phyloP scores from a whole-genome alignment of 2,888 invertebrate genomes.

The Luperina nickerlii region DNA sequence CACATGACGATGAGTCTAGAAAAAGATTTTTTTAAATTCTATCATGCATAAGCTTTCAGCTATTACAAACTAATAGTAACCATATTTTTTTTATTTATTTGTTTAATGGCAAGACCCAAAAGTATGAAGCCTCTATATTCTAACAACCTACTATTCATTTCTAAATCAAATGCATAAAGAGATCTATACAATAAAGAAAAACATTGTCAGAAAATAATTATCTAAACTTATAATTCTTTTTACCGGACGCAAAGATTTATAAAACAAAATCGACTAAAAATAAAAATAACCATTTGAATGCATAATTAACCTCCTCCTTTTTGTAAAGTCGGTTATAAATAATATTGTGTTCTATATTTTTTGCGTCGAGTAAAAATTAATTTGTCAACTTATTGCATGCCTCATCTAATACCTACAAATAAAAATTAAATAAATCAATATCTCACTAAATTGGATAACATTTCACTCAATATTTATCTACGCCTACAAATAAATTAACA shows the following conservation, averaged over 20 bases:
- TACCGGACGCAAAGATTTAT: constrained; percentile 61
- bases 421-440: constrained; percentile 25
- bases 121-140: constrained; percentile 49
- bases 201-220: constrained; percentile 45
- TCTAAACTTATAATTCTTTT: constrained; percentile 18
- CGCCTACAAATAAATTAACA: constrained; percentile 40
- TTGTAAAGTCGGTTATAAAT: constrained; percentile 4
- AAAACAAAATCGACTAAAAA: background rate
- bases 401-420: constrained; percentile 17
- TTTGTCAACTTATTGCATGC: constrained; percentile 39
- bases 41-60: constrained; percentile 46
- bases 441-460: constrained; percentile 40
- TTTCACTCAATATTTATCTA: constrained; percentile 40
- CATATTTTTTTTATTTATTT: constrained; percentile 36
- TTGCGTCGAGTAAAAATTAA: constrained; percentile 56
- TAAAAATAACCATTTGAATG: background rate
- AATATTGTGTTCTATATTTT: constrained; percentile 9
- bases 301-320: background rate
- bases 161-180: constrained; percentile 79
- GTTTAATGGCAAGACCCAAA: constrained; percentile 61
- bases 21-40: background rate
- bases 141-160: constrained; percentile 70
- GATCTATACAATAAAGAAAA: constrained; percentile 73
- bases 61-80: constrained; percentile 60
- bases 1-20: background rate